Evolutionary conservation across 2,113 vertebrate species (phyloP), one percentile per base, ranked within the genome.

Genomic region (Elephantulus edwardii): DNA sequence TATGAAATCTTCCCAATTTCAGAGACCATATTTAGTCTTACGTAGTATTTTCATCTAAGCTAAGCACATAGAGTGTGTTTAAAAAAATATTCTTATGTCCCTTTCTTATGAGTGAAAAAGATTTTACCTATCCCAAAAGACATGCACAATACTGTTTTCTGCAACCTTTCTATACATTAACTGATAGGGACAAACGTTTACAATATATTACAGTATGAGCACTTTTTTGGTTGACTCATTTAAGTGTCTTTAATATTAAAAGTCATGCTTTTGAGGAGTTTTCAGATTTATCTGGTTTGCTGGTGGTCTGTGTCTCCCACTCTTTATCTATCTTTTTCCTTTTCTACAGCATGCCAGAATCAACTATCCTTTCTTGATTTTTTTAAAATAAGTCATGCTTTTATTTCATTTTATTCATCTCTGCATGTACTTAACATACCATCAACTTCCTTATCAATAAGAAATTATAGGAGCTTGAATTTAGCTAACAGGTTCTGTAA

Each of bases 91-190:
- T 30, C 0, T 13, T n/a, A n/a, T n/a, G n/a, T n/a, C 60, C 60
- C 30, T 86, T 95, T 91, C 62, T 48, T 83, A 62, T 64, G 4
- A 1, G 33, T 9, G n/a, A 64, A 13, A 84, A 71, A 81, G 77
- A 88, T 95, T 94, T 80, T 88, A 66, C 48, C 86, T 90, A n/a
- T 72, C 62, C 71, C 42, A 60, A 86, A 88, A 88, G 42, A 84
- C 40, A 80, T 26, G 28, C 33, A 77, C 52, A 91, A 81, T 30
- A 30, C 46, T 22, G 14, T 12, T 13, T n/a, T 77, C n/a, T 54
- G 48, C 14, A 10, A 6, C 1, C 5, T 56, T 56, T 56, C 26
- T 56, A 6, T 56, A 35, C 38, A 83, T 95, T 22, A 12, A 84
- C 20, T 56, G 4, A 75, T 83, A 77, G 14, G 93, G 11, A 24